Evolutionary conservation across 2,113 vertebrate genomes (phyloP), one percentile per base, ranked within the genome.

Genomic region (Phocoena sinus): DNA sequence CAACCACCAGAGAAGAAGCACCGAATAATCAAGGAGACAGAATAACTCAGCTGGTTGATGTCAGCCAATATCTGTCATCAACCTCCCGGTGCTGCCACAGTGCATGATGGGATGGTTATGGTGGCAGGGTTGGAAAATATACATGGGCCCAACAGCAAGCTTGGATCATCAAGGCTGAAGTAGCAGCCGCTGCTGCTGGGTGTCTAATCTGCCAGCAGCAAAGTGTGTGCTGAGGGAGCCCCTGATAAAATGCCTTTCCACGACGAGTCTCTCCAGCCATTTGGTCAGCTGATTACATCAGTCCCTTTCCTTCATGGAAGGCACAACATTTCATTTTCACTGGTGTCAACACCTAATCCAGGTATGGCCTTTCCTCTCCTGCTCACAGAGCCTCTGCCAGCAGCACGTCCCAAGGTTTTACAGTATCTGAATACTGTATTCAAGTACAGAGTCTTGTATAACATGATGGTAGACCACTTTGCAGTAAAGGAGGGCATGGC

Each of bases 181-280:
- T 1, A 11, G n/a, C 63, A 23, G 8, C 7, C 38, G 28, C 23
- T 31, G 2, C 28, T 38, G 8, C 53, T 31, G 53, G 28, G 6
- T 20, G 18, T 25, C 15, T 31, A 44, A n/a, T 10, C 38, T 71
- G 41, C 53, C 53, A 36, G 53, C 41, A 8, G 0, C 47, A 44
- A 79, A 63, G 21, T 8, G 4, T 20, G 8, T 6, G 21, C 71
- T 0, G 28, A 80, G 14, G 0, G n/a, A 83, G 13, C 4, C 41
- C 23, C 28, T 7, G 41, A 2, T 28, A 18, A 14, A 20, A 38
- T 23, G 44, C 28, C 10, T 1, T 2, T 26, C 14, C 0, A 2
- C 13, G 36, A 44, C 56, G 47, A 82, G 67, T 25, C 56, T 12
- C 2, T 4, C 36, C 3, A 38, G 11, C 36, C 26, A 2, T 50